These are phyloP conservation scores for Proteles cristata DNA, from an alignment of 2,113 vertebrate species.

Conservation along the genomic window DNA sequence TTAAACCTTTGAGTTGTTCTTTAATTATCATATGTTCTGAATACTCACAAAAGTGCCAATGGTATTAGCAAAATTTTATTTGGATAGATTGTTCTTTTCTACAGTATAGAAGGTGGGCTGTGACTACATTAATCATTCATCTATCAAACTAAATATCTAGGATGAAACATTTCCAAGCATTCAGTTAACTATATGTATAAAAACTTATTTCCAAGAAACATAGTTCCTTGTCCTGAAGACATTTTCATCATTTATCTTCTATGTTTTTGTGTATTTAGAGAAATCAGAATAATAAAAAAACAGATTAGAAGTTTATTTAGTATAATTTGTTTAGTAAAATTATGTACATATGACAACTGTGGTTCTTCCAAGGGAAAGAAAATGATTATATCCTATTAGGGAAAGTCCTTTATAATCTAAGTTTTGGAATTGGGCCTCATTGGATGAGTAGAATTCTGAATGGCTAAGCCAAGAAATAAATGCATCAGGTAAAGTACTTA, in stretches of 20 bases:
- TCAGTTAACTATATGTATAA: background rate
- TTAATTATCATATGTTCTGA: background rate
- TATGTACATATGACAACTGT: background rate
- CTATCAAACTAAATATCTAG: background rate
- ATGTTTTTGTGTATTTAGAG: background rate
- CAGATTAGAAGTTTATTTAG: background rate
- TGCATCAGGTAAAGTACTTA: background rate
- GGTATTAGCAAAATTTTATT: background rate
- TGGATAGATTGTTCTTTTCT: background rate
- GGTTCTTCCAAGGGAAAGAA: background rate
- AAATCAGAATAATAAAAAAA: background rate
- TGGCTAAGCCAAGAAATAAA: background rate
- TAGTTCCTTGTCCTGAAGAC: background rate
- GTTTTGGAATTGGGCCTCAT: background rate
- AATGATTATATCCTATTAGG: background rate
- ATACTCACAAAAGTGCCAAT: background rate
- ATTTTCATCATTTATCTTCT: background rate
- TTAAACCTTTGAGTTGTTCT: background rate
- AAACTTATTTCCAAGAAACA: background rate
- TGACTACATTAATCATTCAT: background rate
- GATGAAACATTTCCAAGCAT: background rate
- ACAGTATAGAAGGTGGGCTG: background rate
- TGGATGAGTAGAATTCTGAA: background rate
- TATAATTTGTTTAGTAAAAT: background rate
- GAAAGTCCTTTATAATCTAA: background rate